Evolutionary conservation across 2,888 invertebrate genomes (phyloP).

Genomic region (Bruchidius siliquastri): DNA sequence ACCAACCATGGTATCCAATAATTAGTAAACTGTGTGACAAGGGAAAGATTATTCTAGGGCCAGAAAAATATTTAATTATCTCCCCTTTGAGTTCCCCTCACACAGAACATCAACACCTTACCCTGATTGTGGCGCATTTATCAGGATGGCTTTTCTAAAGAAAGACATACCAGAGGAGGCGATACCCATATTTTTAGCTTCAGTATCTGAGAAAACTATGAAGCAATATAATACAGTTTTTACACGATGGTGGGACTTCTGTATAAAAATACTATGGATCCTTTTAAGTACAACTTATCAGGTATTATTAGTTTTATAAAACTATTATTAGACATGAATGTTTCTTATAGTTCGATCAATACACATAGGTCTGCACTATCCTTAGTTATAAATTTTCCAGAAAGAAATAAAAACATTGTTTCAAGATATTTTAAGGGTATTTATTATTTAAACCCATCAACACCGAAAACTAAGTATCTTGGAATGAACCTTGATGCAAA

Average conservation of each 20-base stretch:
- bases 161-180: background rate
- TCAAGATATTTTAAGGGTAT: too few relatives aligned
- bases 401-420: too few relatives aligned
- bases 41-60: constrained; percentile 4
- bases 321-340: too few relatives aligned
- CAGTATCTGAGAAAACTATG: background rate
- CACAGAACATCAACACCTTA: constrained; percentile 1
- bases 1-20: constrained; percentile 14
- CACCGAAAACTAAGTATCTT: too few relatives aligned
- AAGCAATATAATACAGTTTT: background rate
- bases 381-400: too few relatives aligned
- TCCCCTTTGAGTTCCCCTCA: constrained; percentile 2
- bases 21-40: constrained; percentile 1
- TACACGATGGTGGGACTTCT: background rate
- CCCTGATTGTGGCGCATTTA: constrained; percentile 6
- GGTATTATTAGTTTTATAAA: too few relatives aligned
- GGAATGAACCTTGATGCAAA: too few relatives aligned
- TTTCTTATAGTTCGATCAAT: too few relatives aligned
- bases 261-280: background rate
- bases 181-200: background rate
- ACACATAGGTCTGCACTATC: too few relatives aligned
- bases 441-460: too few relatives aligned
- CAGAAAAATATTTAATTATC: background rate
- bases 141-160: constrained; percentile 1
- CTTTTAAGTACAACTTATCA: too few relatives aligned